Evolutionary conservation across 2,888 invertebrate species (phyloP), one percentile per base, ranked within the genome.

Genomic region (Agrochola lychnidis): DNA sequence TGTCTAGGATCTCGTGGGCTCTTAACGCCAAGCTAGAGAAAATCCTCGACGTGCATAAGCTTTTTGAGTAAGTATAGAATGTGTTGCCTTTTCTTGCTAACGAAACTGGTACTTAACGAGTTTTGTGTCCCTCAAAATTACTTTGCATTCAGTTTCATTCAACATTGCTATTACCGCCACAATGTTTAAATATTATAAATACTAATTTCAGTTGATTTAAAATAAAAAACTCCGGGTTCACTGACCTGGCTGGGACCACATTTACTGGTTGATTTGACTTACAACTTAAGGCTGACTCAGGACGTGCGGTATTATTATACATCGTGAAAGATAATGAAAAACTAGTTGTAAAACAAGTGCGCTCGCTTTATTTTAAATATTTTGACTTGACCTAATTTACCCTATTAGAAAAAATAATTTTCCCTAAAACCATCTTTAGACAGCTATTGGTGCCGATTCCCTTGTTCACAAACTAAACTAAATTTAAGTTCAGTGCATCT

Each of bases 1-100:
- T 99, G 91, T 97, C 98, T 79, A 97, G 98, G 88, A 98, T 99
- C 87, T 98, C 98, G 0, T 98, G 98, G 97, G 98, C 98, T 12
- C 96, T 99, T 10, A 97, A 98, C 69, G 97, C 98, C 80, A 98
- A 98, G 92, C 97, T 98, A 6, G 98, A 97, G 87, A 97, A 95
- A 57, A 97, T 98, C 80, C 97, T 99, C 25, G 96, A 98, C 80
- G 97, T 98, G 9, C 97, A 97, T 82, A 97, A 97, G 70, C 96
- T 99, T 42, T 99, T 99, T 94, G 97, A 97, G 98, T 98, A 95
- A 97, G 97, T 87, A 22, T 22, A 22, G 45, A 45, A 64, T 12
- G 64, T 14, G 40, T 64, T 42, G n/a, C 3, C 19, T 45, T 66
- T 45, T 48, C 12, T 66, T 45, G 2, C 25, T 45, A 25, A 66